Base-by-base conservation (phyloP, 2,888 invertebrate species). In the Folsomia manolachei region DNA sequence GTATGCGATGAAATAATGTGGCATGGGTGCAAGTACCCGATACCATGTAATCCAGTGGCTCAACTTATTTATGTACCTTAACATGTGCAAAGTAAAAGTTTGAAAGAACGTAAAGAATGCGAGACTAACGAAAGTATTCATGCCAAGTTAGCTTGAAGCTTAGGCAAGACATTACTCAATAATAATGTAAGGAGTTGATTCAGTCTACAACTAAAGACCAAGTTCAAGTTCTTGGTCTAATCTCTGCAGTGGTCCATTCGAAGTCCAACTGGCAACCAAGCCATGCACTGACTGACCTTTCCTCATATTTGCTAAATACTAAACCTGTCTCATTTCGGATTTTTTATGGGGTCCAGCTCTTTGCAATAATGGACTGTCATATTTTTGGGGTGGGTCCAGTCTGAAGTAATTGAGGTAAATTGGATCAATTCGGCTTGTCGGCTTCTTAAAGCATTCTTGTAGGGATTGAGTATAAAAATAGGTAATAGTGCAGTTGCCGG, bases 101-200 rank as follows among this genome's bases (percentile, higher is more conserved):
- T 39, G 39, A 39, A 56, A 56, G 56, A 56, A 56, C 56, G 56
- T 56, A 56, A 56, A 56, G 56, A 56, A 56, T 56, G 56, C 56
- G 56, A 56, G 56, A 56, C 56, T 56, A 56, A 56, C 7, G 56
- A 14, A 51, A 56, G 7, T n/a, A 56, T 56, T 56, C 56, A 56
- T 14, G 7, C 21, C 56, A 56, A 14, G 21, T 56, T 56, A 19
- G n/a, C 11, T n/a, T 19, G 7, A 14, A 56, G 11, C 21, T 56
- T 19, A 56, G 19, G n/a, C n/a, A n/a, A n/a, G n/a, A 7, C 56
- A 56, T 56, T 56, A 56, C 56, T 56, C 56, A 56, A 56, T 56
- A 56, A 7, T 21, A 21, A 56, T 56, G 56, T 56, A 19, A 14
- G 56, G 21, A 19, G 56, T 56, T 56, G 21, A n/a, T 14, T n/a